Percentiles rank a stretch among this genome's conserved stretches.
phyloP scores from a whole-genome alignment of 2,797 vertebrate species.

The Avahi laniger region DNA sequence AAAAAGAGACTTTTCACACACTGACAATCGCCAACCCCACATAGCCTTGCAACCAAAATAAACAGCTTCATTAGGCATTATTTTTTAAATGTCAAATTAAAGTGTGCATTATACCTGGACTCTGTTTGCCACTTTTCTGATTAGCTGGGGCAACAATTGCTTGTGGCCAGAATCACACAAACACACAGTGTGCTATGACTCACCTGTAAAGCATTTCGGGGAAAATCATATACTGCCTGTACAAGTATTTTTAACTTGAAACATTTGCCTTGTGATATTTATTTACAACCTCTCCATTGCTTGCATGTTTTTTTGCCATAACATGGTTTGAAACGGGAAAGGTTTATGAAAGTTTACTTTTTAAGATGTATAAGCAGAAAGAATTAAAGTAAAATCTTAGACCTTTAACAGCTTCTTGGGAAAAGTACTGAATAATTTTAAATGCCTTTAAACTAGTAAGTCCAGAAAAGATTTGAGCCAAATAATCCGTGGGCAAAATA shows the following conservation, averaged over 20 bases:
- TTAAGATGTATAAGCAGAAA: neutral
- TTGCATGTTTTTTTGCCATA: constrained; percentile 61
- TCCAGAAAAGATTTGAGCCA: neutral
- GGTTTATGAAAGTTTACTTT: constrained; percentile 40
- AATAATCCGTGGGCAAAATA: neutral
- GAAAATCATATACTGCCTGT: constrained; percentile 82
- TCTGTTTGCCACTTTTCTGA: constrained; percentile 47
- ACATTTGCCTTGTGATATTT: constrained; percentile 77
- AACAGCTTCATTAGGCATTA: constrained; percentile 6
- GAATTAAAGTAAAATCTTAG: neutral
- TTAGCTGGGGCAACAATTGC: constrained; percentile 46
- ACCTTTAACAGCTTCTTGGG: neutral
- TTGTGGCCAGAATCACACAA: constrained; percentile 75
- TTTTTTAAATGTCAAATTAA: constrained; percentile 25
- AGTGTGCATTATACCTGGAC: neutral
- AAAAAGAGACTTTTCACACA: neutral
- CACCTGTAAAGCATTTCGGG: constrained; percentile 83
- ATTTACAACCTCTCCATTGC: constrained; percentile 69
- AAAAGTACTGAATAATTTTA: neutral
- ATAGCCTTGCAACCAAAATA: neutral
- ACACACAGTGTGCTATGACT: constrained; percentile 78
- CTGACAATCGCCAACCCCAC: neutral
- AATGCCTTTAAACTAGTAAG: neutral
- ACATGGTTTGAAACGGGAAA: constrained; percentile 43
- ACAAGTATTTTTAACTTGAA: constrained; percentile 77